Conservation (phyloP, 2,888 invertebrate species). For the Callyntrura guangdongensis region DNA sequence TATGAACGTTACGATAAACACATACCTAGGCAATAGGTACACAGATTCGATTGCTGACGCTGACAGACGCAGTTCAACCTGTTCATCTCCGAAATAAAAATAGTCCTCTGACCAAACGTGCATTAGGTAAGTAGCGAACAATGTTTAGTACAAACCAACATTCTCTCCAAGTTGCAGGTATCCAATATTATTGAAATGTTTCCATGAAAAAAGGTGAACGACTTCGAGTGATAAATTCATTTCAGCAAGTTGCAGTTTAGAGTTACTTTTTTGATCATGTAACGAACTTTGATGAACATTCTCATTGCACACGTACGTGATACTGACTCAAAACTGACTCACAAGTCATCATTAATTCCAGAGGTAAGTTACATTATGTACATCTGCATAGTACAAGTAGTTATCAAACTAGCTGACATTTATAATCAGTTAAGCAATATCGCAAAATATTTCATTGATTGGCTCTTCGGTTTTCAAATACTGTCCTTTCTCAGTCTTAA, state of each 20-base stretch:
- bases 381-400: too few species aligned
- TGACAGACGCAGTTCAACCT: constrained; percentile 7
- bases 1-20: constrained; percentile 3
- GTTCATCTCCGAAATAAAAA: constrained; percentile 11
- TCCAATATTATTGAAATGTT: too few species aligned
- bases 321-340: too few species aligned
- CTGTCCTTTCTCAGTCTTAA: not conserved
- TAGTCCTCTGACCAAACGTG: not conserved
- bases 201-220: too few species aligned
- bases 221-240: too few species aligned
- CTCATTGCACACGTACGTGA: too few species aligned
- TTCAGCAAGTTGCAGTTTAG: too few species aligned
- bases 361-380: too few species aligned
- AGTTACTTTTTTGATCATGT: too few species aligned
- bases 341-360: too few species aligned
- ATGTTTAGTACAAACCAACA: not conserved
- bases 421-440: not conserved
- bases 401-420: not conserved
- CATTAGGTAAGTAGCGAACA: constrained; percentile 24
- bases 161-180: not conserved
- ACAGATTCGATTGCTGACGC: not conserved
- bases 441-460: not conserved
- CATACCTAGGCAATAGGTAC: too few species aligned
- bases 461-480: not conserved
- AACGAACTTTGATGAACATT: not conserved